These are phyloP conservation scores for Erethizon dorsatum DNA, from an alignment of 2,797 vertebrate species.

Conservation along the genomic window DNA sequence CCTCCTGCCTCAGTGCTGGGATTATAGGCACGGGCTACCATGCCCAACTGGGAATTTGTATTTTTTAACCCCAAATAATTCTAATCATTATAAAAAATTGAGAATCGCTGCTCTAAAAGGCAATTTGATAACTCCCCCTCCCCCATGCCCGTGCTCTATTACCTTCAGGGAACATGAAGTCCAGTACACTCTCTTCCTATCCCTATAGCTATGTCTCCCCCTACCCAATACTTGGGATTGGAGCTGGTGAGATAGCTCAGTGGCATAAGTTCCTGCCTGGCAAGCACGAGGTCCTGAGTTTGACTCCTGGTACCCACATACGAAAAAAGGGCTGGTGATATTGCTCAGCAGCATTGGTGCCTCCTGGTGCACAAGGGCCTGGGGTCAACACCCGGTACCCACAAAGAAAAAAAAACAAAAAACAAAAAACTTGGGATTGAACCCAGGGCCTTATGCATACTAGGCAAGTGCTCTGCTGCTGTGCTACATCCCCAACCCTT, in stretches of 20 bases:
- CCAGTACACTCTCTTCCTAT: neutral
- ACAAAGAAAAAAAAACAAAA: too few relatives aligned
- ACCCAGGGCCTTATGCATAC: neutral
- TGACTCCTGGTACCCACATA: too few relatives aligned
- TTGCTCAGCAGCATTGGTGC: too few relatives aligned
- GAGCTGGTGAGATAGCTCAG: too few relatives aligned
- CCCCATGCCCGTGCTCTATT: neutral
- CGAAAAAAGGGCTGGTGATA: too few relatives aligned
- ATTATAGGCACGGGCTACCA: neutral
- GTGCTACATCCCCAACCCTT: neutral
- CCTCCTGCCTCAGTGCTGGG: neutral
- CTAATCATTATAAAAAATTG: neutral
- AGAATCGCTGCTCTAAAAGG: neutral
- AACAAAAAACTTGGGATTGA: neutral
- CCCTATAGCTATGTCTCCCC: neutral
- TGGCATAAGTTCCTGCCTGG: too few relatives aligned
- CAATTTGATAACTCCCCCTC: neutral
- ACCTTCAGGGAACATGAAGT: neutral
- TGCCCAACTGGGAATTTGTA: neutral
- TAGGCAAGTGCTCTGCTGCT: neutral
- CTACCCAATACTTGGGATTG: neutral
- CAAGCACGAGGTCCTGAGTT: too few relatives aligned
- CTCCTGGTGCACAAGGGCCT: too few relatives aligned
- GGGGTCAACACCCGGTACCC: too few relatives aligned
- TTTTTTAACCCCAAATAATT: conserved; percentile 24